A percentile compares a stretch with the other conserved stretches of the same genome.
Conservation (phyloP, 2,888 invertebrate genomes). For the Torymus auratus region DNA sequence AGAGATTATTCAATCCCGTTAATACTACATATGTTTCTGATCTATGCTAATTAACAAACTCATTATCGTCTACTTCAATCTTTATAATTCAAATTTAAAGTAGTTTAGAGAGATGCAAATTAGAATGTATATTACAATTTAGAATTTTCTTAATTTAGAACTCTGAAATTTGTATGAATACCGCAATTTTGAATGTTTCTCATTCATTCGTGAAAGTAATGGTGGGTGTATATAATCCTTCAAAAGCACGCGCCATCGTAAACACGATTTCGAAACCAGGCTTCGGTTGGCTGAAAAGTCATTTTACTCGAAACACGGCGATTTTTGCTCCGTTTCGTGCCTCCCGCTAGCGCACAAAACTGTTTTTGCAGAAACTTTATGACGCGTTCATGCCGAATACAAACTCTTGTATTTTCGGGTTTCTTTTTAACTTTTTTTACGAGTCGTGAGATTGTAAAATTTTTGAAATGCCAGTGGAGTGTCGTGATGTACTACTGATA, state of each 20-base stretch:
- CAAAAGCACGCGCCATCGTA: constrained; percentile 5
- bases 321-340: not conserved
- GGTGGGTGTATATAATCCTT: not conserved
- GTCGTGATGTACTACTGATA: too few relatives aligned
- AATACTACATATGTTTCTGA: constrained; percentile 3
- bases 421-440: not conserved
- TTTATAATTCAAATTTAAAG: too few relatives aligned
- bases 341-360: too few relatives aligned
- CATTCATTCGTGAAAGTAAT: too few relatives aligned
- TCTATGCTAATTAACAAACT: too few relatives aligned
- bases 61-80: too few relatives aligned
- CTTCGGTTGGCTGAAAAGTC: constrained; percentile 20
- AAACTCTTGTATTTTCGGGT: not conserved
- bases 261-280: not conserved
- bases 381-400: not conserved
- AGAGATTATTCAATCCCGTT: not conserved
- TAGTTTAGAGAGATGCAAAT: too few relatives aligned
- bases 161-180: too few relatives aligned
- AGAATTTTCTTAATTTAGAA: too few relatives aligned
- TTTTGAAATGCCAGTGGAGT: not conserved
- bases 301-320: not conserved
- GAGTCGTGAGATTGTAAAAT: not conserved
- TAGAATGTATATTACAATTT: too few relatives aligned
- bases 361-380: not conserved
- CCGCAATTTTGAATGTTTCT: too few relatives aligned